Percentiles rank a stretch among this genome's conserved stretches.
Conservation (phyloP, 2,888 invertebrate genomes). For the Colletes collaris region DNA sequence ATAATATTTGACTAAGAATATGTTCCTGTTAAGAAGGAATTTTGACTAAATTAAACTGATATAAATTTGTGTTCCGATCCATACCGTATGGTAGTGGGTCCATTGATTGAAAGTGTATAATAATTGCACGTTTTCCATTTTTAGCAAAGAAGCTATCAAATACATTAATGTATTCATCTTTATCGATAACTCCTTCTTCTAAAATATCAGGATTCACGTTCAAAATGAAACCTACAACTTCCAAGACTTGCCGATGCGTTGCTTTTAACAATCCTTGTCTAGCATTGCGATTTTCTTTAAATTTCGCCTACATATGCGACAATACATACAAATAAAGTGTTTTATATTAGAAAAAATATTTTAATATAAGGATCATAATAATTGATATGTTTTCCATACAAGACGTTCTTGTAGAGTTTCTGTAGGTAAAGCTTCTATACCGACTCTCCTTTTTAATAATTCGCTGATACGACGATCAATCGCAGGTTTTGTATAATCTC, state of each 20-base stretch:
- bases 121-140: conserved; percentile 86
- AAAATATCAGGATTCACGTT: conserved; percentile 85
- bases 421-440: conserved; percentile 62
- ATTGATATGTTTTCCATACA: conserved; percentile 60
- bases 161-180: conserved; percentile 86
- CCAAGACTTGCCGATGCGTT: conserved; percentile 87
- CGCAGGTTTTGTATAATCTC: conserved; percentile 78
- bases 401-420: conserved; percentile 74
- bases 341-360: neutral
- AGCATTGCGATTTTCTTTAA: conserved; percentile 85
- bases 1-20: no score
- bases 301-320: conserved; percentile 84
- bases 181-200: conserved; percentile 89
- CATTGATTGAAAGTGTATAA: conserved; percentile 88
- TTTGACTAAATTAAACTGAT: no score
- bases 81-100: conserved; percentile 88
- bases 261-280: conserved; percentile 83
- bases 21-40: no score
- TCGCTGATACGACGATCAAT: conserved; percentile 75
- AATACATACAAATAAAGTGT: neutral
- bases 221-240: conserved; percentile 86
- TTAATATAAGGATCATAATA: neutral
- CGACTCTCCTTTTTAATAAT: conserved; percentile 73
- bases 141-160: conserved; percentile 87
- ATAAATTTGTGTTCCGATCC: neutral